These are phyloP conservation scores for Gadus chalcogrammus DNA, from an alignment of 2,113 vertebrate genomes.

Conservation along the genomic window DNA sequence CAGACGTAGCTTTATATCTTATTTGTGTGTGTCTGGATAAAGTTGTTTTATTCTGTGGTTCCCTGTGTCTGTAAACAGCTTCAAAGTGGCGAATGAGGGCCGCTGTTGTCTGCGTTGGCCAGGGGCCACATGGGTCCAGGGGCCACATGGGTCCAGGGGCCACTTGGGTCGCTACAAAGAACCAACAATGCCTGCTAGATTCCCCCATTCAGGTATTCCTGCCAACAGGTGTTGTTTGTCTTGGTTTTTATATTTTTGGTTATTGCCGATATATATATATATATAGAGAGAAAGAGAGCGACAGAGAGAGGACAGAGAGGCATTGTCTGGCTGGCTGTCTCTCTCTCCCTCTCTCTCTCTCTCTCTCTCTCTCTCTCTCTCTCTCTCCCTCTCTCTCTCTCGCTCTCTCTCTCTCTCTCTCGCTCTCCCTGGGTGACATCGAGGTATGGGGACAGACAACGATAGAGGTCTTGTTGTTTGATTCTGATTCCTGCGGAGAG, in stretches of 20 bases:
- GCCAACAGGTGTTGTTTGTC: too few relatives aligned
- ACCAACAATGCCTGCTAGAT: conserved; percentile 49
- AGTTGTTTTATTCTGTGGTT: too few relatives aligned
- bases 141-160: conserved; percentile 38
- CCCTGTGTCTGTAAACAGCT: too few relatives aligned
- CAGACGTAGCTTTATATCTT: too few relatives aligned
- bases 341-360: background rate
- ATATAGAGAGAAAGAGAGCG: too few relatives aligned
- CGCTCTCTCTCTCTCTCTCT: background rate
- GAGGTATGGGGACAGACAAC: conserved; percentile 37
- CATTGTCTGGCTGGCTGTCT: conserved; percentile 23
- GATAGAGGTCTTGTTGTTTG: conserved; percentile 62
- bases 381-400: background rate
- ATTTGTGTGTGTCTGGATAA: too few relatives aligned
- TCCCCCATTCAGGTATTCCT: conserved; percentile 30
- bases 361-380: background rate
- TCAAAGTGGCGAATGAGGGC: too few relatives aligned
- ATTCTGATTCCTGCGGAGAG: conserved; percentile 57
- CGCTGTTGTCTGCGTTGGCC: background rate
- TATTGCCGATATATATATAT: too few relatives aligned
- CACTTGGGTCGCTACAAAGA: conserved; percentile 43
- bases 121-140: conserved; percentile 38
- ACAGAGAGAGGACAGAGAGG: too few relatives aligned
- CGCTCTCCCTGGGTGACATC: conserved; percentile 32
- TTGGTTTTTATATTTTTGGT: too few relatives aligned